Evolutionary conservation across 2,113 vertebrate genomes (phyloP), one percentile per base, ranked within the genome.

Genomic region (Cyprinodon tularosa): DNA sequence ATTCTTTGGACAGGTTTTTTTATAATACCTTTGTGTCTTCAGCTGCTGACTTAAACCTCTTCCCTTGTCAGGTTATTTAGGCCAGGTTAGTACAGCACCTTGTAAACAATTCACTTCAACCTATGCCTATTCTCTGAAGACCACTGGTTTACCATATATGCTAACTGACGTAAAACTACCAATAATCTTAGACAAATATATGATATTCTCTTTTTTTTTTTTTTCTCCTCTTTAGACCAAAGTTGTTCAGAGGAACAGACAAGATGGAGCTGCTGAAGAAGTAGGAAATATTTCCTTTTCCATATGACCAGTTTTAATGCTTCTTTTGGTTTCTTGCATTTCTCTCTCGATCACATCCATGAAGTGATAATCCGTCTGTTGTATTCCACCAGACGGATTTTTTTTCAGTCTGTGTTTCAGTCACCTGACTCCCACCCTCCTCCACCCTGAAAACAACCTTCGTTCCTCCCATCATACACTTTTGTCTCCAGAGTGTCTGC

Each of bases 191-290:
- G 0, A 47, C 29, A 42, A 0, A 0, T 0, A 12, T 65, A 45
- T 42, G 70, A 66, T 17, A 69, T 48, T 72, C 59, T 72, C 14
- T 74, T n/a, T 82, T 64, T 83, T 17, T 78, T 68, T 17, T 12
- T 62, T 50, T 37, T 88, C 90, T 80, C 29, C 29, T 29, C 29
- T 29, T 29, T 76, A 94, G 92, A 78, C 72, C 36, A 90, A 71
- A 85, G 65, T 40, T 9, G 7, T 62, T 14, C 82, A 84, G 76
- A 92, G 20, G 59, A 66, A 40, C 0, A 59, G 13, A 20, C 76
- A 78, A 57, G 77, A 77, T 0, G 70, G 10, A 59, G 76, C 76
- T 47, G 47, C 9, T 47, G 73, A 45, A 53, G 84, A 91, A 89
- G 93, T 93, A 89, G 1, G 45, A 6, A 66, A 45, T 0, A 7